phyloP scores from a whole-genome alignment of 1,140 invertebrate species.

The Drosophila melanica region DNA sequence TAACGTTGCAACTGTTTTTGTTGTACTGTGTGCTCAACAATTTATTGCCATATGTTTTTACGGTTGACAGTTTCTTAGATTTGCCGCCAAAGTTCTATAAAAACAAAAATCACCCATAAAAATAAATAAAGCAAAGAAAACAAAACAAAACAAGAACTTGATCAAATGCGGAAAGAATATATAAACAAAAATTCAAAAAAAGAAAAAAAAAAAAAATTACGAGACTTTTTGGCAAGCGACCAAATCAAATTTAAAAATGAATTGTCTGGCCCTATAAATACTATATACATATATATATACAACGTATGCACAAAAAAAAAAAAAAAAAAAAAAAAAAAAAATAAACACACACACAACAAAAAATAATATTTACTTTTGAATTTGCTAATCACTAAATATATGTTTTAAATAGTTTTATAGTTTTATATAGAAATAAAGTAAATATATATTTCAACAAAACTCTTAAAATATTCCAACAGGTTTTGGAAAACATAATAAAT shows the following conservation, averaged over 20 bases:
- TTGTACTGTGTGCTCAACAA: neutral
- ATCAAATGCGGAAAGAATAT: constrained; percentile 55
- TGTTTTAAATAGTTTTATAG: constrained; percentile 14
- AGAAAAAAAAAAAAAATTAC: constrained; percentile 44
- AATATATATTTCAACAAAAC: too few relatives aligned
- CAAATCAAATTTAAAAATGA: constrained; percentile 69
- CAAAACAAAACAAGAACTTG: constrained; percentile 48
- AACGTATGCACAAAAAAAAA: neutral
- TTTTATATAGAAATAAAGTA: neutral
- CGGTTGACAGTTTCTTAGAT: constrained; percentile 12
- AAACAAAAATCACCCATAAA: constrained; percentile 3
- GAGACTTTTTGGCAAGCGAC: constrained; percentile 63
- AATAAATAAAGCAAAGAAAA: constrained; percentile 51
- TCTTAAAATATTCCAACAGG: too few relatives aligned
- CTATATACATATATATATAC: constrained; percentile 13
- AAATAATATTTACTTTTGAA: neutral
- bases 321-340: neutral
- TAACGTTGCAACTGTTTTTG: neutral
- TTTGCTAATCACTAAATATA: constrained; percentile 6
- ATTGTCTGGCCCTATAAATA: constrained; percentile 41
- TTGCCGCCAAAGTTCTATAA: constrained; percentile 22
- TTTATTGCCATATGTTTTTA: constrained; percentile 9
- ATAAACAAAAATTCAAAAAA: constrained; percentile 43
- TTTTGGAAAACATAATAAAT: too few relatives aligned
- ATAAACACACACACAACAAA: neutral